These are phyloP conservation scores for Heteromurus nitidus DNA, from an alignment of 2,888 invertebrate species.

Conservation along the genomic window DNA sequence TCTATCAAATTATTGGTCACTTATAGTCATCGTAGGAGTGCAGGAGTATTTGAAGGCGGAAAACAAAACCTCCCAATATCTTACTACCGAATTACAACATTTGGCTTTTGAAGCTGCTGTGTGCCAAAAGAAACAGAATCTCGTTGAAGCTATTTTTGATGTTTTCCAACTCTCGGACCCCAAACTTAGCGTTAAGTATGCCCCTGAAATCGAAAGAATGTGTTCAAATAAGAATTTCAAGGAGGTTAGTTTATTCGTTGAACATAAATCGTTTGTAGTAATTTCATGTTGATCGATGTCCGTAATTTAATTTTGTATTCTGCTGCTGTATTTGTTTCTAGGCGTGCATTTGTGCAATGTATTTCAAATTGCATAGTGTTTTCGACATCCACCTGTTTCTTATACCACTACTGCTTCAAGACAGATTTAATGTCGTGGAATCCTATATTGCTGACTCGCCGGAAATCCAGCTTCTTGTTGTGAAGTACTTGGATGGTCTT, in stretches of 20 bases:
- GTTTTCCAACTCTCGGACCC: not conserved
- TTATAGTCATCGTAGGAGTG: not conserved
- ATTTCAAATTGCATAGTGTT: constrained; percentile 74
- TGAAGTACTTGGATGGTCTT: constrained; percentile 84
- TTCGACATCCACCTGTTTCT: constrained; percentile 84
- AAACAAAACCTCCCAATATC: not conserved
- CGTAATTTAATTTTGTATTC: not conserved
- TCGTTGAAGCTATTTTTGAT: constrained; percentile 13
- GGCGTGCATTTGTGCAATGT: constrained; percentile 27
- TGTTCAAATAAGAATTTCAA: not conserved
- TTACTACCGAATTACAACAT: constrained; percentile 3
- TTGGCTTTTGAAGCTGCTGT: constrained; percentile 24
- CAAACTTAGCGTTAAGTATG: not conserved
- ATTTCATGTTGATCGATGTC: not conserved
- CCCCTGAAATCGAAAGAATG: not conserved
- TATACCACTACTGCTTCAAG: constrained; percentile 88
- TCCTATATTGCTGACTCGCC: constrained; percentile 83
- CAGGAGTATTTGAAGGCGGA: not conserved
- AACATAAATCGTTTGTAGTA: not conserved
- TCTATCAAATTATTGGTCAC: not conserved
- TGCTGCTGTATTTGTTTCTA: not conserved
- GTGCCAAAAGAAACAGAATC: constrained; percentile 28
- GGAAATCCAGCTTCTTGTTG: constrained; percentile 81
- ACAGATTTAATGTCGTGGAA: constrained; percentile 85
- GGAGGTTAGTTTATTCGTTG: not conserved